phyloP scores from a whole-genome alignment of 2,888 invertebrate genomes.

The Himalopsyche anomala region DNA sequence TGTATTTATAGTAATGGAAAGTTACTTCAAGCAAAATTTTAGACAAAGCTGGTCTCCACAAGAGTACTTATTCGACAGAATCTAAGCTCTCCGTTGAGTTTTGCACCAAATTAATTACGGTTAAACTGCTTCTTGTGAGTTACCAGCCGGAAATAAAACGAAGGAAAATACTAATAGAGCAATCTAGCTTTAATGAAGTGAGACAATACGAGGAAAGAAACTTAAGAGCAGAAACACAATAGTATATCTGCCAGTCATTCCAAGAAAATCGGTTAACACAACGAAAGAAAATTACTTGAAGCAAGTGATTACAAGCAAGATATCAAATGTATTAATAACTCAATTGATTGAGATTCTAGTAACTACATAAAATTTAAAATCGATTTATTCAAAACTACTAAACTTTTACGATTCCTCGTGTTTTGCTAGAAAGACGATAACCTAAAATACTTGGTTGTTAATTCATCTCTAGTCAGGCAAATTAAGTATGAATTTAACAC shows the following conservation, averaged over 20 bases:
- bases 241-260: conserved; percentile 49
- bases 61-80: conserved; percentile 33
- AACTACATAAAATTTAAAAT: no score
- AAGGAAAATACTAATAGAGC: conserved; percentile 63
- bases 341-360: no score
- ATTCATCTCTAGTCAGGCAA: no score
- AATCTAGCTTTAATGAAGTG: conserved; percentile 64
- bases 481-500: no score
- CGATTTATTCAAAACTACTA: no score
- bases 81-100: conserved; percentile 48
- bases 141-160: conserved; percentile 61
- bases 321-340: no score
- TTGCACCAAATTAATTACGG: conserved; percentile 62
- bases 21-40: neutral
- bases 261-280: neutral
- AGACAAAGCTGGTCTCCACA: neutral
- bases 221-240: conserved; percentile 33
- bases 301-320: no score
- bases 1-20: no score
- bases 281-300: no score
- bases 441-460: no score
- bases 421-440: no score
- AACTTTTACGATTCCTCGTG: no score
- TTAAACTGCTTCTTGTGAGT: conserved; percentile 58
- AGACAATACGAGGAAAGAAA: conserved; percentile 60